Evolutionary conservation across 2,113 vertebrate species (phyloP).

Genomic region (Tautogolabrus adspersus): DNA sequence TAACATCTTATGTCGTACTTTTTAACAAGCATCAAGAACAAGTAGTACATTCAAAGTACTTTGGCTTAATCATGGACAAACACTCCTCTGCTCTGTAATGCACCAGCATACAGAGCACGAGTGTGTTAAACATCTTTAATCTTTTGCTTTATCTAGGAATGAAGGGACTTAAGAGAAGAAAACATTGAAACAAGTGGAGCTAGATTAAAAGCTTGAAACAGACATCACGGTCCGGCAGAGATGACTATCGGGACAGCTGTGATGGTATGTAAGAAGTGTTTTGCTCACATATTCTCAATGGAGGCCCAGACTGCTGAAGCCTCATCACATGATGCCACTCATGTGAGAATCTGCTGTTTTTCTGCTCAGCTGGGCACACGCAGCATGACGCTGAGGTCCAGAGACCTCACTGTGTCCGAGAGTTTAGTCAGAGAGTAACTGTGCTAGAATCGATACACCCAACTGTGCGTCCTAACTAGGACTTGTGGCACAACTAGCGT

Average conservation of each 20-base stretch:
- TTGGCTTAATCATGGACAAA: too few relatives aligned
- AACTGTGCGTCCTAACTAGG: not conserved
- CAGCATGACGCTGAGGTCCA: constrained; percentile 53
- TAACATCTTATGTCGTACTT: too few relatives aligned
- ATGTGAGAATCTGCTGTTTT: constrained; percentile 86
- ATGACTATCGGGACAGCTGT: not conserved
- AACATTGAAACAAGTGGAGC: constrained; percentile 12
- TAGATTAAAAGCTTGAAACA: constrained; percentile 24
- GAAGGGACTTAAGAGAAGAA: constrained; percentile 11
- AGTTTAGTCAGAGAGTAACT: constrained; percentile 1
- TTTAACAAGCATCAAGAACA: too few relatives aligned
- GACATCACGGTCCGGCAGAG: not conserved
- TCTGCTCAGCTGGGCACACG: constrained; percentile 77
- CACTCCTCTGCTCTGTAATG: not conserved
- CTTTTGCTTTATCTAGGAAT: not conserved
- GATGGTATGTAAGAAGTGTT: constrained; percentile 45
- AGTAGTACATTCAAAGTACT: too few relatives aligned
- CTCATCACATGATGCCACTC: constrained; percentile 83
- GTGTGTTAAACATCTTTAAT: not conserved
- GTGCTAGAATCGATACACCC: not conserved
- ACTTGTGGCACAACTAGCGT: constrained; percentile 6
- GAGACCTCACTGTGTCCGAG: constrained; percentile 13
- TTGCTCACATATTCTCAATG: constrained; percentile 51
- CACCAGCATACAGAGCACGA: not conserved
- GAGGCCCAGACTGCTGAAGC: constrained; percentile 66